A percentile compares a stretch with the other conserved stretches of the same genome.
Evolutionary conservation across 2,888 invertebrate species (phyloP).

Genomic region (Monopis laevigella): DNA sequence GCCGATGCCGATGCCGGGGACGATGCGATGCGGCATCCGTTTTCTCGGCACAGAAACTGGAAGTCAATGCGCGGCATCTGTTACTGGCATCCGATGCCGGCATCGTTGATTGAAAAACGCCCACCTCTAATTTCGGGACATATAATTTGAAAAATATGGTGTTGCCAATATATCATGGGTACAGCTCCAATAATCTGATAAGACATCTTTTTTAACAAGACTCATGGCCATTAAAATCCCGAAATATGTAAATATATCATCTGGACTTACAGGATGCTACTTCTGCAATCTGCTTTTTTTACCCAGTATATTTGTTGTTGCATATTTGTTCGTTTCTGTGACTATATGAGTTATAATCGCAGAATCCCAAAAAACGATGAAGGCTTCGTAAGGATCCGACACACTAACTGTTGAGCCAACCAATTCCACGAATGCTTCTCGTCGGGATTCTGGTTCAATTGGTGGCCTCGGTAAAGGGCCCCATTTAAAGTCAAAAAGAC

Average conservation of each 20-base stretch:
- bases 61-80: background rate
- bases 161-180: background rate
- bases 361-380: background rate
- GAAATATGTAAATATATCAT: slow-evolving; percentile 8
- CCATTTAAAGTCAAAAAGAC: background rate
- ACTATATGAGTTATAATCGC: background rate
- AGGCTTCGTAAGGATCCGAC: background rate
- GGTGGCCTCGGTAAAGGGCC: background rate
- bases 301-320: too few relatives aligned
- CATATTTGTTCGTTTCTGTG: slow-evolving; percentile 3
- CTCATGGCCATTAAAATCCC: slow-evolving; percentile 9
- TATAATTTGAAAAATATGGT: background rate
- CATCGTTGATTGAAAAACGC: too few relatives aligned
- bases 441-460: background rate
- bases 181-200: slow-evolving; percentile 9
- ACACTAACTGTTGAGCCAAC: background rate
- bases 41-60: slow-evolving; percentile 6
- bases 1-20: too few relatives aligned
- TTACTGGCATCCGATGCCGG: too few relatives aligned
- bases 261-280: background rate
- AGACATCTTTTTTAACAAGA: background rate
- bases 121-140: too few relatives aligned
- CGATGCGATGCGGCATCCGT: too few relatives aligned
- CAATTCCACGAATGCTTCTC: background rate
- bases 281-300: background rate